Base-by-base conservation (phyloP, 2,113 vertebrate genomes). In the Chionis minor region DNA sequence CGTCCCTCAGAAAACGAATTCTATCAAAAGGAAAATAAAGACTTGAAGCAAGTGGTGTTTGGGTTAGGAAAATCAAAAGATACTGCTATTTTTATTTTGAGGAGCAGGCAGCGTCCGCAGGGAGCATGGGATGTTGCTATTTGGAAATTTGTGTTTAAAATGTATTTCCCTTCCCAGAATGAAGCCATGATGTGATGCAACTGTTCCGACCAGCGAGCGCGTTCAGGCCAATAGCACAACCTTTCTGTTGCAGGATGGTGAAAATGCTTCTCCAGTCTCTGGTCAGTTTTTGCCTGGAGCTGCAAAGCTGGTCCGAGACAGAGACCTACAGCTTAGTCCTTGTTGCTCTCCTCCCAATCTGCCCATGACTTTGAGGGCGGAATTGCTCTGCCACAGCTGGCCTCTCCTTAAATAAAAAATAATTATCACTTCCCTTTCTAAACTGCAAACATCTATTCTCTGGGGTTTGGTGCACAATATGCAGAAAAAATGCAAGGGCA, bases 61-160 rank as follows among this genome's bases (percentile, higher is more conserved):
- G 77, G 70, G 77, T 40, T 6, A 12, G 16, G 51, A 40, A 85
- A 91, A 83, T 62, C 40, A n/a, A 70, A 93, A 91, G 73, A 51
- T 72, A 7, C 18, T 28, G 24, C n/a, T 70, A 3, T 49, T 88
- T 91, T 58, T 78, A 15, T 71, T 81, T 22, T 47, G 58, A 87
- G 82, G 80, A 88, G 56, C 61, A 74, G 44, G 47, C 52, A 65
- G 62, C 42, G 71, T 61, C 78, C 1, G 0, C 44, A 27, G 81
- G 40, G 74, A 95, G 14, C 15, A 30, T 1, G 40, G 66, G 62
- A 26, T 51, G 54, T 44, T 65, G 74, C 35, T 32, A 2, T 27
- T 61, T 44, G 91, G 94, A 89, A 92, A 91, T 88, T 40, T 12
- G 44, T 42, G n/a, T 79, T 81, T 56, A 61, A 95, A 80, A 59